Base-by-base conservation (phyloP, 2,888 invertebrate species). In the Bugulina stolonifera region DNA sequence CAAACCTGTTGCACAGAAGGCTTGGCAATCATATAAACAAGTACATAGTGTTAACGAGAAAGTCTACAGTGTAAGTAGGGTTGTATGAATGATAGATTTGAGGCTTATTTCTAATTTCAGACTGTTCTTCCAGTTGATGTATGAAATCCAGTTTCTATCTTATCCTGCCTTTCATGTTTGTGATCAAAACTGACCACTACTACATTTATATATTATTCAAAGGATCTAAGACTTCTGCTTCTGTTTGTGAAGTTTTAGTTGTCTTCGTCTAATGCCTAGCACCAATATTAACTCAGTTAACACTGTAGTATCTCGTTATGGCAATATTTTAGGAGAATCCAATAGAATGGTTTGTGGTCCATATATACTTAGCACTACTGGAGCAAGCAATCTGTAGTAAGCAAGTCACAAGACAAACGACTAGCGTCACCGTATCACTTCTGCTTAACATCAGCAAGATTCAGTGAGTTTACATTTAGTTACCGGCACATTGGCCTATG, bases 1-100 rank as follows among this genome's bases (percentile, higher is more conserved):
- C 18, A 64, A 27, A 64, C 5, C 18, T 5, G n/a, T 64, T 14
- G n/a, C 27, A 27, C 32, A 64, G 32, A 22, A 29, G 14, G 64
- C 64, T 10, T 64, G 64, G 64, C 64, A 32, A 27, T 64, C 64
- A 27, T 64, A 64, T 32, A 64, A 22, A 10, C 64, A 64, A 27
- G 64, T 64, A 10, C 32, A 64, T 27, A 32, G 32, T 29, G 29
- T 64, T 5, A 34, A 64, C 32, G 64, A 64, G 32, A 27, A 64
- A 14, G 5, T 27, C 5, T 32, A 10, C 43, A 10, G 10, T 43
- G 43, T 43, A 43, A 43, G 43, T 43, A 10, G n/a, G n/a, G n/a
- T n/a, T n/a, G n/a, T n/a, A n/a, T n/a, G n/a, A n/a, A n/a, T n/a
- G n/a, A n/a, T n/a, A n/a, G n/a, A n/a, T n/a, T n/a, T n/a, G n/a